Evolutionary conservation across 2,113 vertebrate genomes (phyloP), one percentile per base, ranked within the genome.

Genomic region (Tamias sibiricus): DNA sequence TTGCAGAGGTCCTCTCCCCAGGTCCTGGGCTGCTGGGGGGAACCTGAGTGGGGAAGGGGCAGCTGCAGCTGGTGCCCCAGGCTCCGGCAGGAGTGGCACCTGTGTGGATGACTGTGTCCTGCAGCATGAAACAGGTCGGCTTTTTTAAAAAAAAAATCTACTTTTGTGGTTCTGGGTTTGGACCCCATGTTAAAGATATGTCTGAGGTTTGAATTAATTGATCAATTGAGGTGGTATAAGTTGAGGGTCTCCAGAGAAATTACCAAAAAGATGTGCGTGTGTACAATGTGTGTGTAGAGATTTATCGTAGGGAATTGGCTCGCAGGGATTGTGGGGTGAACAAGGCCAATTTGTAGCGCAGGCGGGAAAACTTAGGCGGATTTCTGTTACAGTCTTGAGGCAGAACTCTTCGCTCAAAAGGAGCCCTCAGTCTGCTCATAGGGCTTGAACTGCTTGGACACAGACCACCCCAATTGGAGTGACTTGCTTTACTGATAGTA

Each of bases 221-320:
- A 68, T 54, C 4, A 9, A 16, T 35, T 59, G 26, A 30, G 40
- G 26, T 17, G 75, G 3, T 52, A 37, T 86, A 14, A 13, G 2
- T 47, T 74, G 22, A 28, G 69, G 54, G 79, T 89, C 74, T 82
- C 80, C 54, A 84, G 80, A 79, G 57, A 76, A 47, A 64, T 79
- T 44, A 68, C 64, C 57, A 35, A n/a, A 47, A 35, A 20, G 52
- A 3, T 26, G n/a, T 12, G 5, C n/a, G n/a, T 16, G 37, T 42
- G 69, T 62, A 44, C 30, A 35, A 28, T 11, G 17, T 35, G 42
- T 14, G 4, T 57, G 64, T 64, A 44, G 26, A 91, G 57, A 76
- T 62, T 88, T 93, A 79, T 81, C 69, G 62, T 91, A 86, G 86
- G 68, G 79, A 77, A 86, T 16, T 72, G 59, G 26, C 37, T 72